A percentile compares a stretch with the other conserved stretches of the same genome.
Evolutionary conservation across 2,113 vertebrate genomes (phyloP).

Genomic region (Pontoporia blainvillei): DNA sequence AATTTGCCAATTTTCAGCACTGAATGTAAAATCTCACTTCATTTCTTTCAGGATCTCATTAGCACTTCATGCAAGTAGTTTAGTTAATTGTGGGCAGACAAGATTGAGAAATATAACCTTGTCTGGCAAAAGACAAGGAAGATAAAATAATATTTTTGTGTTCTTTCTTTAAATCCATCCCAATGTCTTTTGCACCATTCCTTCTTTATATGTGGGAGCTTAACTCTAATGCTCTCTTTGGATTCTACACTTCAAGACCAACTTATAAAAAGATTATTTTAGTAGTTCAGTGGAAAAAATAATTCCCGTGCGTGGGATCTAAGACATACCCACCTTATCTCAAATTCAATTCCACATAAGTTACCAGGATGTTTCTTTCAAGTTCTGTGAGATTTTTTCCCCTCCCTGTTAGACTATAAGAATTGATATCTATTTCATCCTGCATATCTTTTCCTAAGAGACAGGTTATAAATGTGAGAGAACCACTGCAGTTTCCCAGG

Average conservation of each 20-base stretch:
- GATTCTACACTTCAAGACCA: neutral
- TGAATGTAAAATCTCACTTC: neutral
- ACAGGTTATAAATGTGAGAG: neutral
- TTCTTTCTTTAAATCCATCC: neutral
- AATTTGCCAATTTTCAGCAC: slow-evolving; percentile 3
- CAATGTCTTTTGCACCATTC: neutral
- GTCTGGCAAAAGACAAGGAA: neutral
- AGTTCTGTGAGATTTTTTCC: neutral
- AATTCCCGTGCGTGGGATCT: neutral
- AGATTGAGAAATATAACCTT: slow-evolving; percentile 27
- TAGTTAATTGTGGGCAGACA: neutral
- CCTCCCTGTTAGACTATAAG: neutral
- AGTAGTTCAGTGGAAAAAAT: neutral
- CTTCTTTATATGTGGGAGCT: neutral
- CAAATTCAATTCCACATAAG: slow-evolving; percentile 4
- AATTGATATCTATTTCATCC: neutral
- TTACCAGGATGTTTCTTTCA: neutral
- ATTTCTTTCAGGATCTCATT: slow-evolving; percentile 39
- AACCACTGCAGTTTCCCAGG: neutral
- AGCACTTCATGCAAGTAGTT: neutral
- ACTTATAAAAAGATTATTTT: slow-evolving; percentile 21
- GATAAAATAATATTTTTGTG: neutral
- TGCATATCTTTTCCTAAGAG: neutral
- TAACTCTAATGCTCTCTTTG: neutral
- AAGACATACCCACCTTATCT: neutral